Percentiles rank a stretch among this genome's conserved stretches.
Evolutionary conservation across 2,113 vertebrate species (phyloP).

Genomic region (Strix uralensis): DNA sequence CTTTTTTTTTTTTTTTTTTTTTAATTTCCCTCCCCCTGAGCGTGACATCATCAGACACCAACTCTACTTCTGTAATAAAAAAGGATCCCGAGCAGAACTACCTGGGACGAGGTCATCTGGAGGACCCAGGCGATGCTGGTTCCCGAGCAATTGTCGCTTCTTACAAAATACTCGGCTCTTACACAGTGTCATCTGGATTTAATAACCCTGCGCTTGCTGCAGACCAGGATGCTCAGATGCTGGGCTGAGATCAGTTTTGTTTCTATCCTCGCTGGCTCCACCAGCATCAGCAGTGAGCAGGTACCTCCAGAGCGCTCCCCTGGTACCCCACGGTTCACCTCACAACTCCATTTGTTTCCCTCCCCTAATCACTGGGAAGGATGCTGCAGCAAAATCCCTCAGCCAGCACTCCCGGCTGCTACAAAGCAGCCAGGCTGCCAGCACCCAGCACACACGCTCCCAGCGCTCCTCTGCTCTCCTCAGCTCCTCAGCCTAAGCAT

Average conservation of each 20-base stretch:
- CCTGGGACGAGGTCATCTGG: conserved; percentile 68
- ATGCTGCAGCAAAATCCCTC: conserved; percentile 71
- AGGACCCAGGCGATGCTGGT: conserved; percentile 27
- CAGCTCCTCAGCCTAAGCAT: conserved; percentile 19
- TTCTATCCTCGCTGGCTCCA: background rate
- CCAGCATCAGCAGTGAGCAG: conserved; percentile 18
- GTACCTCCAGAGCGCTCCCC: background rate
- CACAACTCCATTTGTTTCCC: conserved; percentile 39
- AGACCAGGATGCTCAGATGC: conserved; percentile 50
- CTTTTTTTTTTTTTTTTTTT: background rate
- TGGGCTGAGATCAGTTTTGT: conserved; percentile 34
- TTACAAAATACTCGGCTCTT: conserved; percentile 54
- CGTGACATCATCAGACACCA: conserved; percentile 66
- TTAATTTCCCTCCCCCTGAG: conserved; percentile 22
- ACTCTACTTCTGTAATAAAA: conserved; percentile 60
- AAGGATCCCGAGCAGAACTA: conserved; percentile 69
- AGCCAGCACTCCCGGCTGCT: conserved; percentile 44
- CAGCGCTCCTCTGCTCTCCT: background rate
- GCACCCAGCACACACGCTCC: background rate
- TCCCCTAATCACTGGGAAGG: conserved; percentile 1
- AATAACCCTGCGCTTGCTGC: conserved; percentile 42
- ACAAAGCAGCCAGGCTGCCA: background rate
- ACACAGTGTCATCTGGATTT: background rate
- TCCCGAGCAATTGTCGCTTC: background rate
- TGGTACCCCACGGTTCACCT: background rate